Evolutionary conservation across 2,113 vertebrate genomes (phyloP).

Genomic region (Dasypus novemcinctus): DNA sequence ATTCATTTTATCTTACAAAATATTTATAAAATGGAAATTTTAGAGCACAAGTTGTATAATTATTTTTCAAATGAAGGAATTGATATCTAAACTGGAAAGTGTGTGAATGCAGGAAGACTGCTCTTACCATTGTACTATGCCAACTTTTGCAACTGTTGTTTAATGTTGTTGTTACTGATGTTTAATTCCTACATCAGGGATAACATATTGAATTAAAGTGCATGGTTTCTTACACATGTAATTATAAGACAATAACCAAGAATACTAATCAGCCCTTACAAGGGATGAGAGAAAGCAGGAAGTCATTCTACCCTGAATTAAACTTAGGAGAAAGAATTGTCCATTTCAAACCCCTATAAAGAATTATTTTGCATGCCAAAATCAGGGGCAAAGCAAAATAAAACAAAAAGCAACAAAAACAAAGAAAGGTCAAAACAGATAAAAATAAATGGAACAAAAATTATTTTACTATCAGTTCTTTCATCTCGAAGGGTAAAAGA

Average conservation of each 20-base stretch:
- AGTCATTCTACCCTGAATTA: neutral
- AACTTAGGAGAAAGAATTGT: neutral
- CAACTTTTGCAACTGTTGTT: neutral
- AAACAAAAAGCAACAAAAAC: neutral
- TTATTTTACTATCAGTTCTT: neutral
- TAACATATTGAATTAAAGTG: neutral
- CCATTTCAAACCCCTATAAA: neutral
- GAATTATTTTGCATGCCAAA: neutral
- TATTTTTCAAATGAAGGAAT: neutral
- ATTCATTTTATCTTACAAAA: neutral
- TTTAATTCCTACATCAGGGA: neutral
- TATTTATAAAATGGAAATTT: neutral
- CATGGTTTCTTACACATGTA: neutral
- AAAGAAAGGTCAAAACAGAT: neutral
- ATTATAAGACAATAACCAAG: neutral
- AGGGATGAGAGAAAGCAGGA: neutral
- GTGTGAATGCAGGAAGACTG: neutral
- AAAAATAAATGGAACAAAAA: neutral
- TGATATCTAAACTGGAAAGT: neutral
- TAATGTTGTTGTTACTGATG: neutral
- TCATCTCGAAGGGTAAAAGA: neutral
- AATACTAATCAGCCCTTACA: neutral
- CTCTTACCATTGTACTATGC: neutral
- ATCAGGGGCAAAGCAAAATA: neutral
- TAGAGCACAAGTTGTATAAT: neutral